Evolutionary conservation across 2,888 invertebrate species (phyloP).

Genomic region (Spisula solida): DNA sequence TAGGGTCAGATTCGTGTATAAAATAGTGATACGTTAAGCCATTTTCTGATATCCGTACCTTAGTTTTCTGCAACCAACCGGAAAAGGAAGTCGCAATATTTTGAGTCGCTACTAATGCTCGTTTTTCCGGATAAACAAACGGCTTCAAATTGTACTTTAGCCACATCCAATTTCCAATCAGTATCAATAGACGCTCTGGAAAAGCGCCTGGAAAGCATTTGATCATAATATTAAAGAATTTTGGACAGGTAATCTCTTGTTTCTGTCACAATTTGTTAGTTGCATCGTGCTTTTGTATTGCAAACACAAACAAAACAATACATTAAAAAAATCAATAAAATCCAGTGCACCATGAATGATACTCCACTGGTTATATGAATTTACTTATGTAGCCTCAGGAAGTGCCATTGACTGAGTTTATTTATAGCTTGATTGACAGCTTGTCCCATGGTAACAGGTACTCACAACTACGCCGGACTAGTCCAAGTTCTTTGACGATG

Average conservation of each 20-base stretch:
- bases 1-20: conserved; percentile 13
- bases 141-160: background rate
- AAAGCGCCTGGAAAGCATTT: conserved; percentile 27
- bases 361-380: too few species aligned
- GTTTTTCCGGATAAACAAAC: background rate
- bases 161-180: background rate
- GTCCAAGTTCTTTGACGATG: too few species aligned
- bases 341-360: too few species aligned
- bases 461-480: too few species aligned
- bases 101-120: background rate
- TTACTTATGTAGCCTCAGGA: too few species aligned
- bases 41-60: background rate
- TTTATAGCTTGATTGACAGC: too few species aligned
- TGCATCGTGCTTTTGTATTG: background rate
- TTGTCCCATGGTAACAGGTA: too few species aligned
- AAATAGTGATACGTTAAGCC: background rate
- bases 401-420: too few species aligned
- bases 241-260: background rate
- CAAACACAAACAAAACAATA: too few species aligned
- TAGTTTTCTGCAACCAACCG: conserved; percentile 62
- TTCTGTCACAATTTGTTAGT: background rate
- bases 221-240: background rate
- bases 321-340: too few species aligned
- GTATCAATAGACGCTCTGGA: conserved; percentile 21
- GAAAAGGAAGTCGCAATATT: conserved; percentile 70